Conservation (phyloP, 2,888 invertebrate genomes). For the Himalopsyche tibetana region DNA sequence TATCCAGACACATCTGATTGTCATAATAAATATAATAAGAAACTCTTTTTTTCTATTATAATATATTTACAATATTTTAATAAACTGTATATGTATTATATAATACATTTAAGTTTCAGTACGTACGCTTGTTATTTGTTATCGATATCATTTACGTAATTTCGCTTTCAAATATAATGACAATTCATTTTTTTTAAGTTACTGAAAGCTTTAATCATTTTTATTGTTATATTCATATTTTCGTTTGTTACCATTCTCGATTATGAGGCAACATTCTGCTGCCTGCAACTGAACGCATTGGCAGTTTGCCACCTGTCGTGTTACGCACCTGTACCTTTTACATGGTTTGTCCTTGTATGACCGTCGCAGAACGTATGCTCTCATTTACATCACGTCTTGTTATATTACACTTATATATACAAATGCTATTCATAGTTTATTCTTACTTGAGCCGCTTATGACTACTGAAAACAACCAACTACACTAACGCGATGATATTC, state of each 20-base stretch:
- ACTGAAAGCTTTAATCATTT: neutral
- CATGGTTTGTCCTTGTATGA: conserved; percentile 10
- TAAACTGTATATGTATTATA: too few relatives aligned
- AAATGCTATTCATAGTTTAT: neutral
- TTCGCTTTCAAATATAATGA: neutral
- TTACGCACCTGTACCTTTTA: conserved; percentile 3
- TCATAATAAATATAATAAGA: too few relatives aligned
- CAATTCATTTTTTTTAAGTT: neutral
- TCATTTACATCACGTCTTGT: neutral
- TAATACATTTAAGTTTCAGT: too few relatives aligned
- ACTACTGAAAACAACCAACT: too few relatives aligned
- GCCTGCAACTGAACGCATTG: neutral
- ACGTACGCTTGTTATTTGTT: too few relatives aligned
- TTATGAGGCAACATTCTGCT: neutral
- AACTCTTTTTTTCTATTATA: too few relatives aligned
- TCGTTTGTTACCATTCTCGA: neutral
- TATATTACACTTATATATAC: neutral
- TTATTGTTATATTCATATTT: neutral
- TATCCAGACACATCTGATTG: too few relatives aligned
- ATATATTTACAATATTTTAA: too few relatives aligned
- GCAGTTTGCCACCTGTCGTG: conserved; percentile 13
- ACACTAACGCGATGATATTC: too few relatives aligned
- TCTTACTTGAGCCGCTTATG: too few relatives aligned
- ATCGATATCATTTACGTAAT: too few relatives aligned
- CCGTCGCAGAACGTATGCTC: neutral